Evolutionary conservation across 2,113 vertebrate species (phyloP), one percentile per base, ranked within the genome.

Genomic region (Bambusicola thoracicus): DNA sequence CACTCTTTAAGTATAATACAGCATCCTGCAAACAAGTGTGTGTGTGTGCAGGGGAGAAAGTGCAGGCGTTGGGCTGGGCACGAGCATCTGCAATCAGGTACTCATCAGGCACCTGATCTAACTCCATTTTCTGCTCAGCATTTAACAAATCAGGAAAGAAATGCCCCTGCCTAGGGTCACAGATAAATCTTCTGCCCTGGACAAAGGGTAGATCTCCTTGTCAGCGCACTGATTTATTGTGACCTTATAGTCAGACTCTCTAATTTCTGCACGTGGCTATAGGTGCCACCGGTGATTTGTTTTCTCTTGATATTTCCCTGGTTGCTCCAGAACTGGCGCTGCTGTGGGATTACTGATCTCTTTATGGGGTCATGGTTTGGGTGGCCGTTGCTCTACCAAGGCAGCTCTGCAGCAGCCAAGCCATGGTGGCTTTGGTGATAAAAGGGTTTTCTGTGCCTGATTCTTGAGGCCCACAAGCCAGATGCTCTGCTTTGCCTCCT

Each of bases 201-300:
- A 95, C 93, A 96, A 96, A 97, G 93, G 91, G 90, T 94, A 97
- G 91, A 91, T 96, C 90, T 96, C 62, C 92, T 94, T 97, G 96
- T 97, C 96, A 97, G 72, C 2, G 73, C 46, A 55, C 91, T 97
- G 96, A 97, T 96, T 96, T 97, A 97, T 97, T 95, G 90, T 96
- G 96, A 95, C 95, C 95, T 96, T 97, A 96, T 96, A 95, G 90
- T 91, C 91, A 94, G 94, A 69, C 85, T 95, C 94, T 96, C 94
- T 95, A 95, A 96, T 96, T 92, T 93, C 85, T 96, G 87, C 49
- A 25, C 65, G 87, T 90, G 87, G 92, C 85, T 96, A 88, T 94
- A 93, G 94, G 91, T 81, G 77, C 92, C 78, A 88, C 62, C 0
- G 0, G 74, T 95, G 92, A 95, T 96, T 97, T 94, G 91, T 95